Evolutionary conservation across 2,797 vertebrate genomes (phyloP).

Genomic region (Diplodus sargus): DNA sequence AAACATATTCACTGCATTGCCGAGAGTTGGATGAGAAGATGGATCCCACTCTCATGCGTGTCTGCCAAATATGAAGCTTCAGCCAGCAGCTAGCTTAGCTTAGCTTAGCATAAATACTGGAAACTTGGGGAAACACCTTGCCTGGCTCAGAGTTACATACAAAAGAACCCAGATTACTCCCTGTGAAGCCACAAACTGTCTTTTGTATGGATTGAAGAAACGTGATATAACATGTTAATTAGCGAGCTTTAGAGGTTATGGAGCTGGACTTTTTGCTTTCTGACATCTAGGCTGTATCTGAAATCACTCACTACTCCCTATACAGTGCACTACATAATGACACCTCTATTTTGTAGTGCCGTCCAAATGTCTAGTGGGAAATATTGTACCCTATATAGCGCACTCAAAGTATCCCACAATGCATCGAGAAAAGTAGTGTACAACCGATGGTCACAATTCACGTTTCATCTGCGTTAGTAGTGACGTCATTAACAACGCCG

Average conservation of each 20-base stretch:
- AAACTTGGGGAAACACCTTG: neutral
- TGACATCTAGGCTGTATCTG: neutral
- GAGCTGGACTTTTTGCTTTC: constrained; percentile 4
- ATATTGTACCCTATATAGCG: too few relatives aligned
- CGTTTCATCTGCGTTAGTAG: too few relatives aligned
- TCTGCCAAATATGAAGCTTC: neutral
- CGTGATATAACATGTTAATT: constrained; percentile 5
- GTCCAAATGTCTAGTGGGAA: too few relatives aligned
- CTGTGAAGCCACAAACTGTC: neutral
- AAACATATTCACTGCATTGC: neutral
- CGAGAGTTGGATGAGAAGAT: neutral
- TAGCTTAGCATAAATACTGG: neutral
- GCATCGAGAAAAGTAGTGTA: too few relatives aligned
- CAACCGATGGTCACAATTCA: too few relatives aligned
- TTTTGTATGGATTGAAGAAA: neutral
- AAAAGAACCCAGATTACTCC: neutral
- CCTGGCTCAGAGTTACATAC: neutral
- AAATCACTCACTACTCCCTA: too few relatives aligned
- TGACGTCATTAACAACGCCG: too few relatives aligned
- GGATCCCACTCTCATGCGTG: neutral
- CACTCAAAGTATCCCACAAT: too few relatives aligned
- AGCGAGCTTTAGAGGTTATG: neutral
- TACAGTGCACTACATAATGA: too few relatives aligned
- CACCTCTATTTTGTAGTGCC: too few relatives aligned
- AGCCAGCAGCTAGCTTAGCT: constrained; percentile 1